Conservation (phyloP, 2,888 invertebrate genomes). For the Pachliopta kotzebuea region DNA sequence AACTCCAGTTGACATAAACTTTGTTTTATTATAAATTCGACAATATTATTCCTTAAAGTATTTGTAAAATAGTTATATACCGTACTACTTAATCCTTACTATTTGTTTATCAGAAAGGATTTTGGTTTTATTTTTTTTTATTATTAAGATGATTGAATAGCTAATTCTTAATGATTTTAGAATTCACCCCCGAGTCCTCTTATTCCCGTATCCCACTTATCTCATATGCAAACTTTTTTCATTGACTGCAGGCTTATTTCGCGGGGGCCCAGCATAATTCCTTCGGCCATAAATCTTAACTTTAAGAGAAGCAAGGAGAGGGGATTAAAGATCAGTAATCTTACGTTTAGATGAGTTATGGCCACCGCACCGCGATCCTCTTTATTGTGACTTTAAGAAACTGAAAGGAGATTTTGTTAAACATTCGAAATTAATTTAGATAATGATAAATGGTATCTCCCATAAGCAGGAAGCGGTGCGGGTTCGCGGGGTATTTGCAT, state of each 20-base stretch:
- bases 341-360: conserved; percentile 86
- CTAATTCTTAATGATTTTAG: conserved; percentile 27
- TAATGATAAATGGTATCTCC: conserved; percentile 77
- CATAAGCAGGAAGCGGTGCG: conserved; percentile 54
- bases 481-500: conserved; percentile 67
- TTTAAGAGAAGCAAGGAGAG: conserved; percentile 84
- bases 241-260: conserved; percentile 66
- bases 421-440: conserved; percentile 80
- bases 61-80: no score
- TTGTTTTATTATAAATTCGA: no score
- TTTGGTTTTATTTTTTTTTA: background rate
- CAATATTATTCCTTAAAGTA: no score
- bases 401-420: conserved; percentile 78
- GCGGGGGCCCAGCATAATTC: conserved; percentile 83
- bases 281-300: conserved; percentile 86
- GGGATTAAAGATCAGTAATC: conserved; percentile 89
- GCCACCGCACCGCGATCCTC: conserved; percentile 71
- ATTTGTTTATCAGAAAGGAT: no score
- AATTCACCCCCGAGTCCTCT: conserved; percentile 29
- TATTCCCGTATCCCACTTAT: conserved; percentile 36
- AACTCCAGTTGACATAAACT: background rate
- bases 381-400: conserved; percentile 81
- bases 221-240: conserved; percentile 67
- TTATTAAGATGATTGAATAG: background rate
- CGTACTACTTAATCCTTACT: no score